These are phyloP conservation scores for Antedon mediterranea DNA, from an alignment of 53 echinoderm and acorn worm species.

Conservation along the genomic window DNA sequence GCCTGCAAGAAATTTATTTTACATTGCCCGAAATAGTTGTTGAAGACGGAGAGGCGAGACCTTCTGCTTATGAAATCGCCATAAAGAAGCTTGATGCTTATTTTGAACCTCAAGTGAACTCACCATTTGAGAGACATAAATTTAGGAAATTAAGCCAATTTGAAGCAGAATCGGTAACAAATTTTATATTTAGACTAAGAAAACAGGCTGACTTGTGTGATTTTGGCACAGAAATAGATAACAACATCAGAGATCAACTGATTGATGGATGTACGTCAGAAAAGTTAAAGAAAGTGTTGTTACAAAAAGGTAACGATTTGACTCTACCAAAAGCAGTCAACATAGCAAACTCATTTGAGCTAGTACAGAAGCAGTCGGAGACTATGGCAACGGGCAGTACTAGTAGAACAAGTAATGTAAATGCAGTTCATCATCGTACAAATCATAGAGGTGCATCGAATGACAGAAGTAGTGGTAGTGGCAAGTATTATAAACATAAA, in stretches of 20 bases:
- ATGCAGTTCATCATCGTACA: background rate
- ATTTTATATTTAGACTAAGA: constrained; percentile 27
- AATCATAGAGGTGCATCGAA: background rate
- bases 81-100: constrained; percentile 6
- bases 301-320: background rate
- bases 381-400: background rate
- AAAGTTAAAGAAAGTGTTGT: background rate
- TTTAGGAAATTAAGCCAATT: constrained; percentile 11
- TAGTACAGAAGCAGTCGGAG: background rate
- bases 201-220: constrained; percentile 23
- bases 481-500: background rate
- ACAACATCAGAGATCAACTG: constrained; percentile 33
- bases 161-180: constrained; percentile 13
- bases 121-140: constrained; percentile 3
- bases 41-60: background rate
- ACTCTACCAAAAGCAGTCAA: background rate
- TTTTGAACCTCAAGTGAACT: constrained; percentile 10
- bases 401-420: background rate
- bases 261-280: constrained; percentile 1
- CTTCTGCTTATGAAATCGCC: background rate
- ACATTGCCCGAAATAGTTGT: background rate
- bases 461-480: background rate
- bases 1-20: background rate
- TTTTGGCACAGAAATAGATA: constrained; percentile 9
- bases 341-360: background rate